Percentiles rank a stretch among this genome's conserved stretches.
Evolutionary conservation across 1,140 invertebrate species (phyloP).

Genomic region (Meloidogyne hapla): DNA sequence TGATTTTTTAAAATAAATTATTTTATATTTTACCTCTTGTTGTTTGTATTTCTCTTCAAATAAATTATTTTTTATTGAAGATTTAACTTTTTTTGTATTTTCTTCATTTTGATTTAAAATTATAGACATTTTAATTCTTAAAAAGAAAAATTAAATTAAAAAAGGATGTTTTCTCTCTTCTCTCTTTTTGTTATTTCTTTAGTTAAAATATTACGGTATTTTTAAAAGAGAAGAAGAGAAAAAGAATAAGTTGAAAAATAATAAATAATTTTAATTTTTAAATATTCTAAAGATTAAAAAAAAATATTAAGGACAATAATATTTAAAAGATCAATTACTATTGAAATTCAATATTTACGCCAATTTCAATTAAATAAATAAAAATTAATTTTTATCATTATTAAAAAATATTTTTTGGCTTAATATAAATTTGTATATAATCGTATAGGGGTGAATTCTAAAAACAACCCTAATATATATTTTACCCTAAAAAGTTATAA

Average conservation of each 20-base stretch:
- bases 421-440: too few species aligned
- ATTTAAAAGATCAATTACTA: too few species aligned
- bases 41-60: not conserved
- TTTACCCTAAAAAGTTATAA: too few species aligned
- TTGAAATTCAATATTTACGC: too few species aligned
- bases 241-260: not conserved
- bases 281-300: too few species aligned
- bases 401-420: too few species aligned
- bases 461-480: too few species aligned
- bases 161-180: not conserved
- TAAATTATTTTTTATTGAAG: not conserved
- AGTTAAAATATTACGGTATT: not conserved
- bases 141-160: not conserved
- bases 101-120: not conserved
- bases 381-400: too few species aligned
- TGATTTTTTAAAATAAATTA: too few species aligned
- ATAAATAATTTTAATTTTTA: not conserved
- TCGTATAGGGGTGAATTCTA: too few species aligned
- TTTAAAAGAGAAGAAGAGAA: not conserved
- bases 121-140: not conserved
- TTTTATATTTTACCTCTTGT: not conserved
- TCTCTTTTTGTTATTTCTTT: not conserved
- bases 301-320: too few species aligned
- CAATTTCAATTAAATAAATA: too few species aligned
- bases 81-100: not conserved